Conservation (phyloP, 2,113 vertebrate genomes). For the Xenus cinereus region DNA sequence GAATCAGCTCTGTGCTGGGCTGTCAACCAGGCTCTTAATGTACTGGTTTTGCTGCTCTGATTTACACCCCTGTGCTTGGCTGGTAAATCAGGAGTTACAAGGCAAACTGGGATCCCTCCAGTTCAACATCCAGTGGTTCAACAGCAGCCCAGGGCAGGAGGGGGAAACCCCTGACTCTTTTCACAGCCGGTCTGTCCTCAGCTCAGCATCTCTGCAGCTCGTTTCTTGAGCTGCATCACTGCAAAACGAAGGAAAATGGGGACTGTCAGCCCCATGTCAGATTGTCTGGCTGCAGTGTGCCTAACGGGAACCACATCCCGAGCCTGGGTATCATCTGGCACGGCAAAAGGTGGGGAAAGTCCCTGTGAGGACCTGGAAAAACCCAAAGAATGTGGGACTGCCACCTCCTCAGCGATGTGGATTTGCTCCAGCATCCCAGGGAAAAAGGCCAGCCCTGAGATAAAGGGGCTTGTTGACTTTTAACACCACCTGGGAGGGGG, state of each 20-base stretch:
- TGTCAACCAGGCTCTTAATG: background rate
- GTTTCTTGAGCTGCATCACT: background rate
- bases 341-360: background rate
- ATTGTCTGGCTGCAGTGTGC: background rate
- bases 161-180: background rate
- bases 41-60: background rate
- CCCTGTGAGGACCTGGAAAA: background rate
- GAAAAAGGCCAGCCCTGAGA: background rate
- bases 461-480: conserved; percentile 6
- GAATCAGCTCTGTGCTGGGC: background rate
- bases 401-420: background rate
- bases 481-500: background rate
- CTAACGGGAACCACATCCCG: background rate
- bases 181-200: background rate
- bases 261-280: background rate
- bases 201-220: background rate
- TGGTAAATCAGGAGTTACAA: background rate
- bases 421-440: background rate
- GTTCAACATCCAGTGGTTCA: background rate
- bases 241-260: background rate
- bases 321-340: background rate
- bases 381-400: background rate
- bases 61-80: background rate
- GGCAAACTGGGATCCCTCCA: background rate
- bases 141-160: background rate